Percentiles rank a stretch among this genome's conserved stretches.
Conservation (phyloP, 2,113 vertebrate genomes). For the Terrapene triunguis region DNA sequence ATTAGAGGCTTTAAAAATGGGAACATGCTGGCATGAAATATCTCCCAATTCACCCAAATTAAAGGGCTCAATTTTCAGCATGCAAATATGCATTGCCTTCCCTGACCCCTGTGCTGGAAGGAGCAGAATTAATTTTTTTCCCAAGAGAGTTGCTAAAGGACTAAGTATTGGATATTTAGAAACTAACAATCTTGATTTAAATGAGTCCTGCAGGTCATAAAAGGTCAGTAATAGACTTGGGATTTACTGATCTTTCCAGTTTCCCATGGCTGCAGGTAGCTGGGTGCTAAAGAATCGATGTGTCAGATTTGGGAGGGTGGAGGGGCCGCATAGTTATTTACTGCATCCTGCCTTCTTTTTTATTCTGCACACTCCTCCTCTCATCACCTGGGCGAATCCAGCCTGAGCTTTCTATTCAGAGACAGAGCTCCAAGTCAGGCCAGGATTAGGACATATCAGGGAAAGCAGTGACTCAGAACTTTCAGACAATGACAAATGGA, state of each 20-base stretch:
- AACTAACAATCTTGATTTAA: slow-evolving; percentile 52
- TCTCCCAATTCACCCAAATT: background rate
- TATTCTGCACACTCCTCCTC: background rate
- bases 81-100: background rate
- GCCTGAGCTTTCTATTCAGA: slow-evolving; percentile 83
- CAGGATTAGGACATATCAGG: slow-evolving; percentile 81
- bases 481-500: slow-evolving; percentile 78
- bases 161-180: slow-evolving; percentile 58
- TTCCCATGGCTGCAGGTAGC: background rate
- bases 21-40: background rate
- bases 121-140: background rate
- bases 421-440: slow-evolving; percentile 54
- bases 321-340: background rate
- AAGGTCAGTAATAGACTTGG: slow-evolving; percentile 62
- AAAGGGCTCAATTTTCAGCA: background rate
- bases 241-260: slow-evolving; percentile 42
- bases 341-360: background rate
- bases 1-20: slow-evolving; percentile 1
- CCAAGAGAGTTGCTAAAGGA: slow-evolving; percentile 5
- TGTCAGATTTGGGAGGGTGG: background rate
- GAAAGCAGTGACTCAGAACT: slow-evolving; percentile 77
- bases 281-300: background rate
- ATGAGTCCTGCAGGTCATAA: slow-evolving; percentile 45
- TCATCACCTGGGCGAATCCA: slow-evolving; percentile 59
- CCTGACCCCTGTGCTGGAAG: background rate